phyloP scores from a whole-genome alignment of 2,888 invertebrate species.

The Acheta domesticus region DNA sequence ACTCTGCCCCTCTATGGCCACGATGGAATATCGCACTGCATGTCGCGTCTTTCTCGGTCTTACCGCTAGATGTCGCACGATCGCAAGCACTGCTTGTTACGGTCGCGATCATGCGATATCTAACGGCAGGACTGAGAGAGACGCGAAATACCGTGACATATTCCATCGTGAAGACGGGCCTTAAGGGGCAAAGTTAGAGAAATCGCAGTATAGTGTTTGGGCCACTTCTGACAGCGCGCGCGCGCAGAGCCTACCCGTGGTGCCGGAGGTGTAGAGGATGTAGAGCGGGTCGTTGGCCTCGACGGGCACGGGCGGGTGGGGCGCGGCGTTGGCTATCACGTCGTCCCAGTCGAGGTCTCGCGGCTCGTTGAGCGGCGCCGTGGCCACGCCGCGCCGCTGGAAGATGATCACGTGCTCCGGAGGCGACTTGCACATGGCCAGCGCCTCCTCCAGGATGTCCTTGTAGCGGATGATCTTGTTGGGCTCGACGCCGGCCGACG shows the following conservation, averaged over 20 bases:
- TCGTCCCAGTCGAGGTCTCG: slow-evolving; percentile 77
- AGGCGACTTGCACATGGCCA: slow-evolving; percentile 66
- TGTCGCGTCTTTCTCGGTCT: too few species aligned
- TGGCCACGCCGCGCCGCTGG: slow-evolving; percentile 68
- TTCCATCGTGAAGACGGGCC: too few species aligned
- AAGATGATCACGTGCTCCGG: slow-evolving; percentile 79
- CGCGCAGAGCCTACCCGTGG: slow-evolving; percentile 56
- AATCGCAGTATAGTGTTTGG: too few species aligned
- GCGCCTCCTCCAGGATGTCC: slow-evolving; percentile 75
- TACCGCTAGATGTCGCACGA: too few species aligned
- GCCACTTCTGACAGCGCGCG: too few species aligned
- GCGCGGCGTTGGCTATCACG: slow-evolving; percentile 60
- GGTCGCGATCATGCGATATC: too few species aligned
- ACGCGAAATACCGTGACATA: too few species aligned
- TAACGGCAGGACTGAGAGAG: too few species aligned
- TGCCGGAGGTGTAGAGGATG: slow-evolving; percentile 88
- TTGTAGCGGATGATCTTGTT: slow-evolving; percentile 69
- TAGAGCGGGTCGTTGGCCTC: slow-evolving; percentile 88
- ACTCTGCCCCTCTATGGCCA: too few species aligned
- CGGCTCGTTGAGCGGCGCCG: slow-evolving; percentile 59
- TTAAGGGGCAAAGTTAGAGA: too few species aligned
- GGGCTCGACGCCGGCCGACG: slow-evolving; percentile 89
- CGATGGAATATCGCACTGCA: too few species aligned
- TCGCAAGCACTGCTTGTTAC: too few species aligned
- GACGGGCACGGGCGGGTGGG: slow-evolving; percentile 77